phyloP scores from a whole-genome alignment of 2,113 vertebrate genomes.

The Alouatta palliata region DNA sequence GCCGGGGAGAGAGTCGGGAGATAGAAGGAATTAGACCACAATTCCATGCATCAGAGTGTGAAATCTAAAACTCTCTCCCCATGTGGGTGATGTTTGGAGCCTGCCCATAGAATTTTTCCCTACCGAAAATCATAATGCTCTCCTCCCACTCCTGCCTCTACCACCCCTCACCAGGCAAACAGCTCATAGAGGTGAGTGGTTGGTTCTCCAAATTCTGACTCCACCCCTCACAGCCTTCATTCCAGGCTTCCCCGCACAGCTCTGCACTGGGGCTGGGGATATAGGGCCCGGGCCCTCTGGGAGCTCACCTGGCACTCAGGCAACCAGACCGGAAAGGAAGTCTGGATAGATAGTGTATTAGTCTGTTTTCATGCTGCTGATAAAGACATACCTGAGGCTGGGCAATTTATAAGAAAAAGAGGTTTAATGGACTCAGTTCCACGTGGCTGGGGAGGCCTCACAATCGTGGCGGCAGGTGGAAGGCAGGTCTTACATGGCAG shows the following conservation, averaged over 20 bases:
- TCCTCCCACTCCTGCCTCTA: rapidly evolving
- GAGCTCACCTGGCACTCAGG: background rate
- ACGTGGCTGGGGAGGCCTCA: too few relatives aligned
- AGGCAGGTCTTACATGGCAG: too few relatives aligned
- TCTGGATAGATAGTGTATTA: background rate
- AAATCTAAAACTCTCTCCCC: background rate
- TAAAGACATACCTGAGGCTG: too few relatives aligned
- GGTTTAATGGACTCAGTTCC: too few relatives aligned
- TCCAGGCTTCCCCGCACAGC: background rate
- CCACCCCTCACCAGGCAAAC: background rate
- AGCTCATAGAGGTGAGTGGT: background rate
- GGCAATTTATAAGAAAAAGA: too few relatives aligned
- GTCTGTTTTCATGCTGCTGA: too few relatives aligned
- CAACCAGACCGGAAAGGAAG: background rate
- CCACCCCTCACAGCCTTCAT: background rate
- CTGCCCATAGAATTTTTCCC: background rate
- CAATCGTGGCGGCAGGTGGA: too few relatives aligned
- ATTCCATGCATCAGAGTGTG: background rate
- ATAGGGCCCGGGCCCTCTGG: background rate
- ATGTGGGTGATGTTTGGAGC: background rate
- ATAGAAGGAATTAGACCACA: background rate
- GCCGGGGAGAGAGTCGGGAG: rapidly evolving
- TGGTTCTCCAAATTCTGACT: background rate
- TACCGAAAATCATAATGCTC: background rate
- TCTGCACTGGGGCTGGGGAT: too few relatives aligned